Evolutionary conservation across 2,888 invertebrate species (phyloP).

Genomic region (Plusia festucae): DNA sequence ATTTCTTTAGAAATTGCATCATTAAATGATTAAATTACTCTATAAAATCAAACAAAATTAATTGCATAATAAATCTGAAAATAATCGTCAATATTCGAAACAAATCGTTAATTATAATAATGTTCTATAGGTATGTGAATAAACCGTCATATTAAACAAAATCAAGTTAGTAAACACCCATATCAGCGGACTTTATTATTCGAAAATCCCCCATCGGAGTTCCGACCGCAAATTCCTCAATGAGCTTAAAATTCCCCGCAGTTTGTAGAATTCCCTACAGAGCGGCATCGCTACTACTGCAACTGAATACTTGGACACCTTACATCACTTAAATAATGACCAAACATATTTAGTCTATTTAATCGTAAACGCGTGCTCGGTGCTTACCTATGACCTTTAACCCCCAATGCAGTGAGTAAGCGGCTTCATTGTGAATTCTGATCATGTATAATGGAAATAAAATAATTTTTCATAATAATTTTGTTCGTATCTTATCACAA

Average conservation of each 20-base stretch:
- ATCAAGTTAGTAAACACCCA: constrained; percentile 29
- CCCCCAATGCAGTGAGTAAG: neutral
- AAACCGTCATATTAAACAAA: constrained; percentile 3
- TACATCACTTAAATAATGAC: constrained; percentile 28
- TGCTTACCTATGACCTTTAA: neutral
- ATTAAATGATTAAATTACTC: neutral
- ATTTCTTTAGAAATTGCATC: neutral
- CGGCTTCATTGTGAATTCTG: neutral
- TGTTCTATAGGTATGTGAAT: neutral
- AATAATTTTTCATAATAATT: neutral
- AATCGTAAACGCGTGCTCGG: neutral
- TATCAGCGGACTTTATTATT: constrained; percentile 41
- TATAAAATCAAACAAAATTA: neutral
- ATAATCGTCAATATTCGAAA: neutral
- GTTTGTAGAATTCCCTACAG: constrained; percentile 42
- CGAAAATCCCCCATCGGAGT: constrained; percentile 48
- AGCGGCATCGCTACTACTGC: constrained; percentile 29
- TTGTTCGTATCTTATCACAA: neutral
- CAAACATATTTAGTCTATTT: neutral
- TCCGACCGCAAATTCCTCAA: constrained; percentile 51
- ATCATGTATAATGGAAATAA: neutral
- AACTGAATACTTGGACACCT: constrained; percentile 37
- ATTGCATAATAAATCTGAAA: neutral
- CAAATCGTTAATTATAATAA: neutral
- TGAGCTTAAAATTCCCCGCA: constrained; percentile 52